A percentile compares a stretch with the other conserved stretches of the same genome.
Evolutionary conservation across 2,797 vertebrate genomes (phyloP).

Genomic region (Eidolon dupreanum): DNA sequence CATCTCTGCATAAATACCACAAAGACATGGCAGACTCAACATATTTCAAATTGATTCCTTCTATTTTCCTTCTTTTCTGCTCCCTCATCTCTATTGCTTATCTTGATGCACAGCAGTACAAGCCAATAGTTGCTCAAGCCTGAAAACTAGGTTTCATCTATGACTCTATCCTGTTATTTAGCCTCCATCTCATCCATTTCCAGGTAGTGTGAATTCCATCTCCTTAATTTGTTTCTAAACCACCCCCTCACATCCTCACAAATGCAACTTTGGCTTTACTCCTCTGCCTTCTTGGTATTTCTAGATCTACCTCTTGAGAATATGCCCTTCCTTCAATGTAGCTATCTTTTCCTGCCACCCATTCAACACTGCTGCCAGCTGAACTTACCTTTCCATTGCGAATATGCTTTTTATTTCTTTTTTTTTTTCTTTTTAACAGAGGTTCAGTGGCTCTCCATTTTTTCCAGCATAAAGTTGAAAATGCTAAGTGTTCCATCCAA

Average conservation of each 20-base stretch:
- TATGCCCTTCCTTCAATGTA: background rate
- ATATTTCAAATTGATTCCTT: background rate
- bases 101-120: background rate
- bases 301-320: background rate
- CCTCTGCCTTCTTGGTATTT: background rate
- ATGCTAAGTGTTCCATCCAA: background rate
- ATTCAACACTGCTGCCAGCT: no score
- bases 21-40: background rate
- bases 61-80: background rate
- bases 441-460: background rate
- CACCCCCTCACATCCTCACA: accelerated
- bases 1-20: background rate
- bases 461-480: background rate
- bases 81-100: background rate
- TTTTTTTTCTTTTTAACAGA: background rate
- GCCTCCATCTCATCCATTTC: background rate
- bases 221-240: background rate
- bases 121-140: background rate
- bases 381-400: no score
- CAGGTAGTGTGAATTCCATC: background rate
- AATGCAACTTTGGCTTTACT: accelerated
- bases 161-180: background rate
- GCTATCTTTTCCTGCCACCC: background rate
- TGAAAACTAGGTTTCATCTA: background rate
- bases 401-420: background rate